Evolutionary conservation across 1,140 invertebrate species (phyloP).

Genomic region (Vanessa atalanta): DNA sequence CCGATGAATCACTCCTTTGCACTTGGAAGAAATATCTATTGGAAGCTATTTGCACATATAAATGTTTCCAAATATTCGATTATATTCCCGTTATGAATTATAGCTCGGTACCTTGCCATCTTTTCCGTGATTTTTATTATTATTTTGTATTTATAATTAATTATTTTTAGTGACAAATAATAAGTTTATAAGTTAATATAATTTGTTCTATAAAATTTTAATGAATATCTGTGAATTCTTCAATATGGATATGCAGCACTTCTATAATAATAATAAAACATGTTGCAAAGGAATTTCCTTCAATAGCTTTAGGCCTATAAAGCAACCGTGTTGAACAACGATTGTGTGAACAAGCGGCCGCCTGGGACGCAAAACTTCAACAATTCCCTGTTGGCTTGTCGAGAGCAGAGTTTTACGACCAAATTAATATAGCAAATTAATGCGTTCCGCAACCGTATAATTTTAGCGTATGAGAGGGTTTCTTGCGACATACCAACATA

Average conservation of each 20-base stretch:
- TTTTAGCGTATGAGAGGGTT: conserved; percentile 70
- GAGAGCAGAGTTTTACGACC: conserved; percentile 80
- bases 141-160: too few species aligned
- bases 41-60: conserved; percentile 49
- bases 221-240: conserved; percentile 1
- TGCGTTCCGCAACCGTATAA: conserved; percentile 77
- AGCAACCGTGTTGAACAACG: conserved; percentile 56
- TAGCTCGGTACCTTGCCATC: too few species aligned
- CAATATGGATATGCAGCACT: conserved; percentile 42
- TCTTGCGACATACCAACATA: conserved; percentile 68
- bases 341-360: conserved; percentile 74
- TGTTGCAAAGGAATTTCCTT: conserved; percentile 58
- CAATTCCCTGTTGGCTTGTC: conserved; percentile 71
- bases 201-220: too few species aligned
- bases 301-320: conserved; percentile 65
- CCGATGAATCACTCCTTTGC: conserved; percentile 61
- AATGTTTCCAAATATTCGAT: conserved; percentile 25
- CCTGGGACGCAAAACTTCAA: conserved; percentile 70
- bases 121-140: too few species aligned
- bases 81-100: not conserved
- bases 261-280: conserved; percentile 65
- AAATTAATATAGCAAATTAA: conserved; percentile 83
- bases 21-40: conserved; percentile 45
- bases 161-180: too few species aligned
- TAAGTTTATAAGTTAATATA: too few species aligned